Base-by-base conservation (phyloP, 2,797 vertebrate genomes). In the Epinephelus malabaricus region DNA sequence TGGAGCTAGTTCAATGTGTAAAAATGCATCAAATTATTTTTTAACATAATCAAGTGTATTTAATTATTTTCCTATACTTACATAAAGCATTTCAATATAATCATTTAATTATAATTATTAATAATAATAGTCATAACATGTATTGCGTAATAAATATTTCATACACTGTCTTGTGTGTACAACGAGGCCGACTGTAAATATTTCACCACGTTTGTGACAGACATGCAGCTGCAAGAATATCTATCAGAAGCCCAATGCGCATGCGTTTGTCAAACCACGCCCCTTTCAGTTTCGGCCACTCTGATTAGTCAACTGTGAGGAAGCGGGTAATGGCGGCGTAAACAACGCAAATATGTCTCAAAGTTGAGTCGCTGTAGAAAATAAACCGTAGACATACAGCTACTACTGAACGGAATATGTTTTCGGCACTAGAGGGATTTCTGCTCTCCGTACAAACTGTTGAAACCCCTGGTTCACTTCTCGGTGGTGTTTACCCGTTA, bases 241-340 rank as follows among this genome's bases (percentile, higher is more conserved):
- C 6, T 38, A 11, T 45, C 51, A 34, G 1, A 23, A 59, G 12
- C 25, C 0, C 1, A 69, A 0, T 87, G 83, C 92, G 87, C 93
- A 89, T 88, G 93, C 78, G 78, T 50, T 0, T 0, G 0, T 11
- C 3, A 21, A 34, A 65, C 47, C 60, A 68, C 67, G 59, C 70
- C 61, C 51, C 45, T 18, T 23, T 55, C 0, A 14, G 0, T 45
- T 47, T 5, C 15, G 14, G 5, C 15, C 23, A 46, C 54, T 85
- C 82, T 89, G 83, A 95, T 95, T 92, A 92, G 95, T 76, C 71
- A 15, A 64, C 38, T 58, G 14, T 6, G n/a, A 85, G 89, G 88
- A 94, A 90, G 89, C 63, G 45, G 45, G 67, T 79, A 79, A 92
- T 91, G 92, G 94, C 91, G 91, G 87, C 74, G 93, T 95, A 95